phyloP scores from a whole-genome alignment of 2,797 vertebrate species.

The Pteropus rufus region DNA sequence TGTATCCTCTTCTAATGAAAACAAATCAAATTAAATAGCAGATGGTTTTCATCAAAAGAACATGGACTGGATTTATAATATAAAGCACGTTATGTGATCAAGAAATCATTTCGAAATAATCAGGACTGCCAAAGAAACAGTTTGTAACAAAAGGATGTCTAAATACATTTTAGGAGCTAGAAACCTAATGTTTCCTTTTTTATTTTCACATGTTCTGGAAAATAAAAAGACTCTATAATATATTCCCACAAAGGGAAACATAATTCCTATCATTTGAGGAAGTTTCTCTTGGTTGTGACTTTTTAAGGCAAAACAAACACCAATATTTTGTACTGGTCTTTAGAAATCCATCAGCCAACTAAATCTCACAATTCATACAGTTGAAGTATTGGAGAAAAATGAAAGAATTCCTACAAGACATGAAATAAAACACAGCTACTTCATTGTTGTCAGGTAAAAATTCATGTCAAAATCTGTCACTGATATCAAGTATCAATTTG shows the following conservation, averaged over 20 bases:
- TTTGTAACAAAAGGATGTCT: conserved; percentile 78
- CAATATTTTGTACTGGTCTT: conserved; percentile 69
- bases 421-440: conserved; percentile 80
- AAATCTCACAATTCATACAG: conserved; percentile 77
- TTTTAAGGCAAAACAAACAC: conserved; percentile 73
- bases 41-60: conserved; percentile 80
- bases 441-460: conserved; percentile 80
- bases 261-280: conserved; percentile 79
- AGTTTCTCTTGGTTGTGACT: conserved; percentile 76
- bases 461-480: conserved; percentile 78
- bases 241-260: conserved; percentile 73
- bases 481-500: conserved; percentile 79
- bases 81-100: conserved; percentile 81
- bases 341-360: conserved; percentile 78
- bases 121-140: conserved; percentile 78
- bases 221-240: conserved; percentile 78
- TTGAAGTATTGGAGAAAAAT: conserved; percentile 79
- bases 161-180: conserved; percentile 75
- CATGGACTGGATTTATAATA: conserved; percentile 81
- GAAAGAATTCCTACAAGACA: conserved; percentile 77
- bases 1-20: conserved; percentile 82
- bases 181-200: conserved; percentile 64
- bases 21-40: conserved; percentile 82
- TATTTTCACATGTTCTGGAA: conserved; percentile 69
- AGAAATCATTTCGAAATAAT: conserved; percentile 80